Evolutionary conservation across 2,113 vertebrate species (phyloP).

Genomic region (Mormyrus iriodes): DNA sequence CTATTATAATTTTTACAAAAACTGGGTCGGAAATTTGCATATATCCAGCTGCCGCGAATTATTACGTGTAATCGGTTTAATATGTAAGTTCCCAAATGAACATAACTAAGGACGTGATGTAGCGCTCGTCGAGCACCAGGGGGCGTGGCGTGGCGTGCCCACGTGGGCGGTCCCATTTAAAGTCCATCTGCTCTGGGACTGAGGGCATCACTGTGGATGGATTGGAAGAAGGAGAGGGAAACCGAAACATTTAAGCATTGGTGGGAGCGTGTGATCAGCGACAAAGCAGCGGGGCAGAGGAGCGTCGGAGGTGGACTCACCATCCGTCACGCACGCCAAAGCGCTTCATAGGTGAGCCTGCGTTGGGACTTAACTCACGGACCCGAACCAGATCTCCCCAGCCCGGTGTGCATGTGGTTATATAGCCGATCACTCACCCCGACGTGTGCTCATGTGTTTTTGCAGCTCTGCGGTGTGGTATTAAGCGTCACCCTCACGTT

Average conservation of each 20-base stretch:
- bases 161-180: background rate
- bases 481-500: background rate
- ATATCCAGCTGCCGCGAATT: background rate
- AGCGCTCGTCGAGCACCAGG: background rate
- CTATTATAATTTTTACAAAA: background rate
- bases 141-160: conserved; percentile 10
- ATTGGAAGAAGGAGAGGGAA: conserved; percentile 11
- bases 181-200: background rate
- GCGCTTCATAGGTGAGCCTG: background rate
- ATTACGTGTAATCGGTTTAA: background rate
- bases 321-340: background rate
- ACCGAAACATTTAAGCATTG: conserved; percentile 12
- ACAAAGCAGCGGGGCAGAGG: background rate
- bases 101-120: background rate
- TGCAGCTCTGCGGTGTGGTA: background rate
- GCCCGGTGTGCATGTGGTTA: background rate
- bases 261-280: background rate
- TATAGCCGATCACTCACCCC: background rate
- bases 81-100: background rate
- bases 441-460: background rate
- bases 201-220: background rate
- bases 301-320: background rate
- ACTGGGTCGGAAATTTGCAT: background rate
- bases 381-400: background rate
- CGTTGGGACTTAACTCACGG: background rate